phyloP scores from a whole-genome alignment of 1,140 invertebrate genomes.

The Pogonognathellus flavescens region DNA sequence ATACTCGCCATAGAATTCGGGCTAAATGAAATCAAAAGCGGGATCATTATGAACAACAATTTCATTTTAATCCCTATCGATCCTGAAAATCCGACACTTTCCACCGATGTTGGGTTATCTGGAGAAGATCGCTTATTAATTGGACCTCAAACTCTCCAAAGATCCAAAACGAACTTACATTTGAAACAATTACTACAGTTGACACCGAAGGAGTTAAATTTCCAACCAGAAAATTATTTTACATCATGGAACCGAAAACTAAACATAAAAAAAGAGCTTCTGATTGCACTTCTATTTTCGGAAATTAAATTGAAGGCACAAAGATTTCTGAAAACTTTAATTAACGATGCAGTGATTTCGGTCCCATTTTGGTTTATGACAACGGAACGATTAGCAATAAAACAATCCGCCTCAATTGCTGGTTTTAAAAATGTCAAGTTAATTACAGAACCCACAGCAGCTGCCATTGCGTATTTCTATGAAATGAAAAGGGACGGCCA shows the following conservation, averaged over 20 bases:
- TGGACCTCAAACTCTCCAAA: background rate
- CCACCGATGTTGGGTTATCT: background rate
- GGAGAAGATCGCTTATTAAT: background rate
- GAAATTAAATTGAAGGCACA: constrained; percentile 70
- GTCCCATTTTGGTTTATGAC: background rate
- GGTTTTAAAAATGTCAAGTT: constrained; percentile 70
- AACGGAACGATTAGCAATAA: constrained; percentile 50
- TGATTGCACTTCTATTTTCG: background rate
- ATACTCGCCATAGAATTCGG: background rate
- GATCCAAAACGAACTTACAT: background rate
- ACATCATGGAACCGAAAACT: background rate
- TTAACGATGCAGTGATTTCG: background rate
- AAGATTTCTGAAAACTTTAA: constrained; percentile 70
- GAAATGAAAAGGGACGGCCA: background rate
- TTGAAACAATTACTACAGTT: background rate
- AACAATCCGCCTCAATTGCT: constrained; percentile 67
- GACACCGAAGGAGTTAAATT: background rate
- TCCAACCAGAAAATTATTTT: background rate
- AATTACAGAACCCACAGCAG: constrained; percentile 71
- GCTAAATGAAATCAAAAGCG: background rate
- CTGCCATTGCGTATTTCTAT: constrained; percentile 72
- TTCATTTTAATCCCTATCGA: background rate
- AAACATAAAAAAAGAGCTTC: background rate
- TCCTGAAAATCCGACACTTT: background rate
- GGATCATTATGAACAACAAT: background rate